Percentiles rank a stretch among this genome's conserved stretches.
phyloP scores from a whole-genome alignment of 2,113 vertebrate species.

The Gavialis gangeticus region DNA sequence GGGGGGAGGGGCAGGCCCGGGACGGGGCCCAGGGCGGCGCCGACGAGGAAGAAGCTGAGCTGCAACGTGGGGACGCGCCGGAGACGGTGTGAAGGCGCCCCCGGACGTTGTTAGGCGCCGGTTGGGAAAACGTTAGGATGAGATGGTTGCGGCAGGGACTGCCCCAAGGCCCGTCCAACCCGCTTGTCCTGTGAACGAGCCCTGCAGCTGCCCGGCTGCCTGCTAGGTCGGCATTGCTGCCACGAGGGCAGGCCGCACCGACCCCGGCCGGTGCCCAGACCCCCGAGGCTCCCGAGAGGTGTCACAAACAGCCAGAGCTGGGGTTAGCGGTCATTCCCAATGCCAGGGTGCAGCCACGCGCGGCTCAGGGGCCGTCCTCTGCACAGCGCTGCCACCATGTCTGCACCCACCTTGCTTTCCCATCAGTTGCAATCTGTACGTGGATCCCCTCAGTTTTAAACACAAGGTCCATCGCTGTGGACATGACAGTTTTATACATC shows the following conservation, averaged over 20 bases:
- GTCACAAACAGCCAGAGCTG: too few species aligned
- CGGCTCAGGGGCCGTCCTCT: neutral
- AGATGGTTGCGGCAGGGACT: too few species aligned
- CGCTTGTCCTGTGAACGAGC: neutral
- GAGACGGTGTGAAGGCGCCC: too few species aligned
- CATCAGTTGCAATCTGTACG: rapidly evolving
- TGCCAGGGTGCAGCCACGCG: rapidly evolving
- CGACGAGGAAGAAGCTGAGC: too few species aligned
- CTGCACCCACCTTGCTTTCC: neutral
- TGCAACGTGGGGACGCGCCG: too few species aligned
- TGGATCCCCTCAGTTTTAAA: rapidly evolving
- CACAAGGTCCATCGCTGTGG: rapidly evolving
- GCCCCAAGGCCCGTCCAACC: too few species aligned
- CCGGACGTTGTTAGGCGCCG: too few species aligned
- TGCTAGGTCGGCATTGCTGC: neutral
- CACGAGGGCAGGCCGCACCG: rapidly evolving
- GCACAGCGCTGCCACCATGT: rapidly evolving
- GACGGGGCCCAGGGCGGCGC: too few species aligned
- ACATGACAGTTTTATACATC: too few species aligned
- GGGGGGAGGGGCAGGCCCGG: rapidly evolving
- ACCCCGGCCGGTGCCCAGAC: neutral
- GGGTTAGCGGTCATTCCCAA: neutral
- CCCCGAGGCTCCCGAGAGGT: too few species aligned
- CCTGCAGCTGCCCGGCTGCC: neutral
- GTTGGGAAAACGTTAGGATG: too few species aligned